Evolutionary conservation across 2,888 invertebrate genomes (phyloP).

Genomic region (Lycophotia porphyrea): DNA sequence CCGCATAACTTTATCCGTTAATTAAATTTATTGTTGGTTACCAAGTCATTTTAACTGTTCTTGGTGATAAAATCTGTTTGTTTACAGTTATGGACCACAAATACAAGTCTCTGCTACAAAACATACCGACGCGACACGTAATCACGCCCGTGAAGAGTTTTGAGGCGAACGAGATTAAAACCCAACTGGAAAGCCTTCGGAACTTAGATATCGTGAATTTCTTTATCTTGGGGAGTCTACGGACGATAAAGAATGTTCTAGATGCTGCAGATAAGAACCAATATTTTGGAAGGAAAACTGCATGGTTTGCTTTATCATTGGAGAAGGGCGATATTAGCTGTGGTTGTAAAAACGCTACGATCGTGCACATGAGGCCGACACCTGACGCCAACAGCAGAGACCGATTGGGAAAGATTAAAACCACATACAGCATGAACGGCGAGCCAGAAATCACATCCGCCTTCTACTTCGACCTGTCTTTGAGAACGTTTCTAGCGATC

Average conservation of each 20-base stretch:
- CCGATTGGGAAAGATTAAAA: slow-evolving; percentile 92
- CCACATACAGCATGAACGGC: slow-evolving; percentile 93
- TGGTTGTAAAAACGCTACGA: slow-evolving; percentile 93
- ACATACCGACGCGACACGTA: slow-evolving; percentile 97
- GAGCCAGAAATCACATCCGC: slow-evolving; percentile 94
- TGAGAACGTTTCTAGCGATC: slow-evolving; percentile 93
- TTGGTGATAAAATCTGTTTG: slow-evolving; percentile 62
- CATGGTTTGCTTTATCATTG: slow-evolving; percentile 96
- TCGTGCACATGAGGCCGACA: slow-evolving; percentile 94
- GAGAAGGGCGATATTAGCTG: slow-evolving; percentile 94
- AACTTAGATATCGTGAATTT: slow-evolving; percentile 97
- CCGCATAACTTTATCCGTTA: slow-evolving; percentile 54
- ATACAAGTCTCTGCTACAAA: slow-evolving; percentile 96
- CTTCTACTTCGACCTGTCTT: slow-evolving; percentile 96
- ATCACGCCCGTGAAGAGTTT: slow-evolving; percentile 92
- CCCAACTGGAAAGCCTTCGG: slow-evolving; percentile 93
- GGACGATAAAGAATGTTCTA: slow-evolving; percentile 93
- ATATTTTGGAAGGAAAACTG: slow-evolving; percentile 95
- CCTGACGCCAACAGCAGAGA: slow-evolving; percentile 93
- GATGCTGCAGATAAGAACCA: slow-evolving; percentile 93
- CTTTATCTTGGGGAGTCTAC: slow-evolving; percentile 94
- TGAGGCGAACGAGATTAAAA: slow-evolving; percentile 91
- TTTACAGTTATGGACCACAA: slow-evolving; percentile 97
- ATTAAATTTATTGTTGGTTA: slow-evolving; percentile 52
- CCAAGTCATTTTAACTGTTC: slow-evolving; percentile 51